Percentiles rank a stretch among this genome's conserved stretches.
phyloP scores from a whole-genome alignment of 1,140 invertebrate genomes.

The Trichonephila inaurata region DNA sequence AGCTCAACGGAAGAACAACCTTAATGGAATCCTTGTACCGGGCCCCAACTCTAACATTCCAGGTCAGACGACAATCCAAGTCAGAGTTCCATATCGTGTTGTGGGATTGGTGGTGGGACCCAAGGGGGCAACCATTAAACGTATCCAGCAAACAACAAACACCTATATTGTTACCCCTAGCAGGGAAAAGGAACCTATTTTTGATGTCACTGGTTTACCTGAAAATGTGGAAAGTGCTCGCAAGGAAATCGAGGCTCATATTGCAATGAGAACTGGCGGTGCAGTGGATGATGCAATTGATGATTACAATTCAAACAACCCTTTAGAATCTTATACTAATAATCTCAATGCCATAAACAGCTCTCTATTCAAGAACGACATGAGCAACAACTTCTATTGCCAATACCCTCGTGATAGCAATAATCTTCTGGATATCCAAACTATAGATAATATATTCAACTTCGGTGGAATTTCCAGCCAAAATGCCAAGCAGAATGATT shows the following conservation, averaged over 20 bases:
- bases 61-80: constrained; percentile 97
- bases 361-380: constrained; percentile 44
- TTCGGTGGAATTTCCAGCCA: neutral
- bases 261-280: constrained; percentile 95
- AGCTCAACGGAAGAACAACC: constrained; percentile 92
- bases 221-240: constrained; percentile 97
- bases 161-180: constrained; percentile 99
- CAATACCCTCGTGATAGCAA: constrained; percentile 71
- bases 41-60: constrained; percentile 82
- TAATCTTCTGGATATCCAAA: constrained; percentile 52
- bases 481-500: constrained; percentile 26
- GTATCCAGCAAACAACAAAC: constrained; percentile 99
- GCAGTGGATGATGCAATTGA: constrained; percentile 78
- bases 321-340: constrained; percentile 23
- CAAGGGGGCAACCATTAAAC: constrained; percentile 99
- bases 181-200: constrained; percentile 98
- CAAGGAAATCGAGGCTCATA: constrained; percentile 98
- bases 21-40: constrained; percentile 81
- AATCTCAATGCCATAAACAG: constrained; percentile 69
- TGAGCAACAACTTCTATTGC: constrained; percentile 24
- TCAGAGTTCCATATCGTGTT: constrained; percentile 98
- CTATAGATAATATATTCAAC: constrained; percentile 25
- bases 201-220: constrained; percentile 98
- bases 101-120: constrained; percentile 99
- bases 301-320: constrained; percentile 56